Conservation (phyloP, 2,888 invertebrate species). For the Nomada fucata region DNA sequence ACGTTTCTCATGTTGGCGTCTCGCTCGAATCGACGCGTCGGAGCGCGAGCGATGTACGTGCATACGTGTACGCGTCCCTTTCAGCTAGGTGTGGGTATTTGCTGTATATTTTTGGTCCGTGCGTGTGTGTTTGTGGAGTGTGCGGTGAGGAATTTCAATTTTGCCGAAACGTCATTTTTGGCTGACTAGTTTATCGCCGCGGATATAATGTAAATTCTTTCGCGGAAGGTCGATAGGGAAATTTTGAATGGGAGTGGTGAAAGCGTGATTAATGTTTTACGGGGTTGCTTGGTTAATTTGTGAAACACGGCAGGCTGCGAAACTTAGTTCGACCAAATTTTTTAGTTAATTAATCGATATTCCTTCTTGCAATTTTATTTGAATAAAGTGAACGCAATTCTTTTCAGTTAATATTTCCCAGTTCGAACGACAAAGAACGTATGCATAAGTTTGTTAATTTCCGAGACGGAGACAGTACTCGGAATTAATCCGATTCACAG, state of each 20-base stretch:
- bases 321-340: not conserved
- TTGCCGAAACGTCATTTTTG: constrained; percentile 1
- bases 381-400: not conserved
- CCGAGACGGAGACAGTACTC: not conserved
- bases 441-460: not conserved
- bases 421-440: not conserved
- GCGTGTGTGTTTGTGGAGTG: not conserved
- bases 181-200: not conserved
- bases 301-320: not conserved
- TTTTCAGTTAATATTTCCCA: not conserved
- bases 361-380: not conserved
- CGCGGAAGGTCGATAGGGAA: not conserved
- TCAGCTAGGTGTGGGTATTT: no score
- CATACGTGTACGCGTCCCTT: not conserved
- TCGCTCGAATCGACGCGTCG: not conserved
- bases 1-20: constrained; percentile 16
- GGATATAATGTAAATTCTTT: not conserved
- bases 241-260: no score
- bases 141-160: not conserved
- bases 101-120: not conserved
- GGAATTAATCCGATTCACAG: constrained; percentile 21
- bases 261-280: no score
- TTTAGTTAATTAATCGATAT: not conserved
- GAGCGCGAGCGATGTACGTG: not conserved
- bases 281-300: not conserved